Base-by-base conservation (phyloP, 2,888 invertebrate genomes). In the Hirudinaria manillensis region DNA sequence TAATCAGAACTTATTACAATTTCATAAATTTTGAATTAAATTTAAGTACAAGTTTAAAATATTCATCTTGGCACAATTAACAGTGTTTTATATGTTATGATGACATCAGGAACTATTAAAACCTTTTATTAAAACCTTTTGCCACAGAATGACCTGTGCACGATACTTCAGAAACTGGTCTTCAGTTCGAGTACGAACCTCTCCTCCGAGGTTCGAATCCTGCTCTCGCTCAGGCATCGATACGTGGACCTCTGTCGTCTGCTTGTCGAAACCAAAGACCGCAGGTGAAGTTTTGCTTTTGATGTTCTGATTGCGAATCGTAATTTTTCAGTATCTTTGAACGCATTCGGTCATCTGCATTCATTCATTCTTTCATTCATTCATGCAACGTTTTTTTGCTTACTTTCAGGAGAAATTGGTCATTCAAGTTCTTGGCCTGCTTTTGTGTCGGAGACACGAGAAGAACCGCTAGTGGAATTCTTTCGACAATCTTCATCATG, bases 371-470 rank as follows among this genome's bases (percentile, higher is more conserved):
- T 16, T 45, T 45, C 45, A 45, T 45, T 45, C 45, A 10, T 45
- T 16, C 13, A 10, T 36, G 4, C 21, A 13, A 56, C 13, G 56
- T 6, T 56, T 13, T 6, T 56, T 27, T 27, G 29, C n/a, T 24
- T 61, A 27, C 19, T 27, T 61, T 61, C 21, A 61, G 61, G 29
- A 24, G 29, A 10, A 29, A 27, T 4, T 61, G 61, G 61, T 29
- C n/a, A n/a, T 61, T 24, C 24, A 61, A 61, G 61, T 27, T 61
- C 29, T 29, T 61, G 61, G 1, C 61, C 29, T 61, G 61, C n/a
- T 29, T 61, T 61, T 24, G 24, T 24, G 61, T 61, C 61, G 61
- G 61, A 27, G 61, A 61, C 19, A 61, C 61, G 61, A 61, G 61
- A 29, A n/a, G 29, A 24, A 29, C 29, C 10, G 61, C 61, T 19